phyloP scores from a whole-genome alignment of 53 echinoderm and acorn worm genomes.

The Apostichopus leukothele region DNA sequence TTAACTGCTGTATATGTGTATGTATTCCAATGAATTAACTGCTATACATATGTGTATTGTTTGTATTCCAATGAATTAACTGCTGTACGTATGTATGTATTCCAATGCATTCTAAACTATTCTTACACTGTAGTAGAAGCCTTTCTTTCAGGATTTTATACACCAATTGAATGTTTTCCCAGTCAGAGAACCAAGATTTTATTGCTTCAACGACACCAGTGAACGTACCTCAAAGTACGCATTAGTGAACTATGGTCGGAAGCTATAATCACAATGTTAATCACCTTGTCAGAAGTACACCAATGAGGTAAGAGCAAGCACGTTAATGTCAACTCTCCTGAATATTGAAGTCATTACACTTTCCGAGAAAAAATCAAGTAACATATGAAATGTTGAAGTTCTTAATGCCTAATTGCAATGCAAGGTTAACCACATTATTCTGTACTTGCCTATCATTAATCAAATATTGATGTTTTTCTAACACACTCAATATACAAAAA shows the following conservation, averaged over 20 bases:
- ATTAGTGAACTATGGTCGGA: neutral
- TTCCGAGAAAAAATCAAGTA: neutral
- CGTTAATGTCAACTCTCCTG: no score
- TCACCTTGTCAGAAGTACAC: neutral
- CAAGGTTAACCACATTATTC: neutral
- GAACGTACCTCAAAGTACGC: slow-evolving; percentile 11
- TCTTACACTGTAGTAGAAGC: neutral
- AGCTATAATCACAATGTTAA: slow-evolving; percentile 18
- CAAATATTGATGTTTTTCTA: no score
- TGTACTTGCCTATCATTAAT: no score
- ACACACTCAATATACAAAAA: no score
- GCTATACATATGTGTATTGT: no score
- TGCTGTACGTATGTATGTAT: no score
- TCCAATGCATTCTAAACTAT: no score
- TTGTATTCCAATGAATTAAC: no score
- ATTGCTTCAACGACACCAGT: slow-evolving; percentile 3
- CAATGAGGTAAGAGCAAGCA: neutral
- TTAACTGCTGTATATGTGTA: no score
- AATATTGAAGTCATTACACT: slow-evolving; percentile 25
- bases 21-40: no score
- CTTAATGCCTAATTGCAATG: neutral
- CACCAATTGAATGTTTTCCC: no score
- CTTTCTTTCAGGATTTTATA: neutral
- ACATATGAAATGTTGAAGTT: neutral
- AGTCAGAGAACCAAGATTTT: neutral